Conservation (phyloP, 2,888 invertebrate species). For the Heliconius erato region DNA sequence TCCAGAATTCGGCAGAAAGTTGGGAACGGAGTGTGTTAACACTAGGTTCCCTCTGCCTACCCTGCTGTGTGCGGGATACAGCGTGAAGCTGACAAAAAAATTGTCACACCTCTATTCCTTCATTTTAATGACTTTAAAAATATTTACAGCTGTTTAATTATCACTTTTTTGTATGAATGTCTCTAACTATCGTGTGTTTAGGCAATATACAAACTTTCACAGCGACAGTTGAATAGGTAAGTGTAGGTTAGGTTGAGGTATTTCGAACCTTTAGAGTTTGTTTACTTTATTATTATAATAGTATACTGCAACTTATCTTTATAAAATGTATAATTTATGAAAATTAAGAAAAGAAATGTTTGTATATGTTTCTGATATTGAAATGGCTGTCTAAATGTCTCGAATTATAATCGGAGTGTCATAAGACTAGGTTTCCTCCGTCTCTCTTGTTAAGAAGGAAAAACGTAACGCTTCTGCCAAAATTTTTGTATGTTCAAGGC, state of each 20-base stretch:
- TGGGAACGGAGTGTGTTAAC: too few relatives aligned
- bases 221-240: slow-evolving; percentile 5
- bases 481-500: too few relatives aligned
- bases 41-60: too few relatives aligned
- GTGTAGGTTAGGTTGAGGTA: slow-evolving; percentile 13
- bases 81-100: too few relatives aligned
- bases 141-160: slow-evolving; percentile 3
- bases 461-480: too few relatives aligned
- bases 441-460: too few relatives aligned
- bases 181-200: slow-evolving; percentile 11
- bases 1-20: too few relatives aligned
- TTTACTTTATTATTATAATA: not conserved
- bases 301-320: not conserved
- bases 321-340: not conserved
- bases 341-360: not conserved
- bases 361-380: too few relatives aligned
- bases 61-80: too few relatives aligned
- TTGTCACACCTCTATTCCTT: not conserved
- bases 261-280: not conserved
- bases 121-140: not conserved
- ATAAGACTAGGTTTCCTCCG: too few relatives aligned
- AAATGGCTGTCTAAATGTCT: too few relatives aligned
- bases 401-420: too few relatives aligned
- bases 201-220: slow-evolving; percentile 41
- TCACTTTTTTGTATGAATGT: slow-evolving; percentile 7